These are phyloP conservation scores for Monochamus alternatus DNA, from an alignment of 2,888 invertebrate genomes.

Conservation along the genomic window DNA sequence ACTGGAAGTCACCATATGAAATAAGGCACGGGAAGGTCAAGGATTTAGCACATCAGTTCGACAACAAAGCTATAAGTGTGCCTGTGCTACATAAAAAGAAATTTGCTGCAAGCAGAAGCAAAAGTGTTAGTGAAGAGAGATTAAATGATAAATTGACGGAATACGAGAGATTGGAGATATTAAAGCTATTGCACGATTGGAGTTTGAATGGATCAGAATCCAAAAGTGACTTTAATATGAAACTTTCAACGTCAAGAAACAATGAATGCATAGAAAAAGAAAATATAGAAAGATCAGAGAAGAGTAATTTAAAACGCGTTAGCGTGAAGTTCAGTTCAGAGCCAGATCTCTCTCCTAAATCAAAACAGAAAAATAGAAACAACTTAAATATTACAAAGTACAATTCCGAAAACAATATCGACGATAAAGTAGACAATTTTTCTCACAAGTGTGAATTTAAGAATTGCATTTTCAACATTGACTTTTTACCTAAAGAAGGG, in stretches of 20 bases:
- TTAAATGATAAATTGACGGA: constrained; percentile 66
- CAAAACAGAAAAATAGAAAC: constrained; percentile 29
- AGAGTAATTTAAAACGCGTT: constrained; percentile 50
- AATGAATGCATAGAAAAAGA: constrained; percentile 43
- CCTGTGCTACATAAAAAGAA: constrained; percentile 62
- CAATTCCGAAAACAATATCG: constrained; percentile 47
- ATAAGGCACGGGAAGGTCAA: constrained; percentile 76
- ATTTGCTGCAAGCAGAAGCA: constrained; percentile 57
- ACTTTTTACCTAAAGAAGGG: constrained; percentile 69
- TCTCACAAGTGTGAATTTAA: constrained; percentile 68
- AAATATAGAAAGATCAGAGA: constrained; percentile 46
- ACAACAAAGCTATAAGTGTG: constrained; percentile 69
- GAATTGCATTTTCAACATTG: constrained; percentile 70
- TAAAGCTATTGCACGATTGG: constrained; percentile 69
- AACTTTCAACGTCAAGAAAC: constrained; percentile 44
- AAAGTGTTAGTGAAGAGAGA: constrained; percentile 65
- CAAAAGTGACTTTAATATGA: constrained; percentile 61
- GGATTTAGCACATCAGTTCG: constrained; percentile 81
- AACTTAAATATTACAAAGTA: constrained; percentile 42
- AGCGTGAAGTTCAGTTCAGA: constrained; percentile 63
- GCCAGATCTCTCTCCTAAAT: constrained; percentile 64
- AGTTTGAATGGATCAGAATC: constrained; percentile 68
- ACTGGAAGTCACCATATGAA: constrained; percentile 82
- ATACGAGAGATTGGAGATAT: constrained; percentile 67
- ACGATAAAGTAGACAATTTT: constrained; percentile 58